These are phyloP conservation scores for Nomada hirtipes DNA, from an alignment of 2,888 invertebrate genomes.

Conservation along the genomic window DNA sequence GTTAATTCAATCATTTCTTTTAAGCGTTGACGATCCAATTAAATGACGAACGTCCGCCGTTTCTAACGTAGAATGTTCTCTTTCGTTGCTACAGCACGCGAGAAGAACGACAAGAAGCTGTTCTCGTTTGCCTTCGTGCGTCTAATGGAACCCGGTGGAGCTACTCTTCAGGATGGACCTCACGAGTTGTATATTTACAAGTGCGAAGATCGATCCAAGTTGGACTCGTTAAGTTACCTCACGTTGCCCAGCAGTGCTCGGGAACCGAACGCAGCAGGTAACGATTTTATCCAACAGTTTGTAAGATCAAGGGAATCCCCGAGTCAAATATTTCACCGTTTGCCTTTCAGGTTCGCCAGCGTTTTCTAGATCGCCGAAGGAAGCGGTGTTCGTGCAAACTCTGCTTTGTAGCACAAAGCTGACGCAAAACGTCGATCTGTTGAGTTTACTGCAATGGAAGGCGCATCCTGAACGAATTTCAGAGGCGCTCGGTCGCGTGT, in stretches of 20 bases:
- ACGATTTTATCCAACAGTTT: neutral
- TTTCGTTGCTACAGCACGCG: slow-evolving; percentile 88
- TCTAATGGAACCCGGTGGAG: slow-evolving; percentile 95
- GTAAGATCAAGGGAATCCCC: neutral
- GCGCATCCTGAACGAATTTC: slow-evolving; percentile 94
- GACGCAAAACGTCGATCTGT: slow-evolving; percentile 96
- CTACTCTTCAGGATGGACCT: slow-evolving; percentile 93
- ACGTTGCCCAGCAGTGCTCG: slow-evolving; percentile 83
- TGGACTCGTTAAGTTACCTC: slow-evolving; percentile 86
- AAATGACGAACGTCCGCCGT: neutral
- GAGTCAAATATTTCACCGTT: neutral
- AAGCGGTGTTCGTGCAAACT: slow-evolving; percentile 92
- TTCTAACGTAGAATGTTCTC: neutral
- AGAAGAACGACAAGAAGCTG: slow-evolving; percentile 95
- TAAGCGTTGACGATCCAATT: neutral
- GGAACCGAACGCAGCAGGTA: slow-evolving; percentile 79
- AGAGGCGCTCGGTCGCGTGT: slow-evolving; percentile 92
- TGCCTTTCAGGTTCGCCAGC: slow-evolving; percentile 72
- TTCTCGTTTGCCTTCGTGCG: slow-evolving; percentile 96
- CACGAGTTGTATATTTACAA: slow-evolving; percentile 97
- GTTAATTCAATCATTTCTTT: slow-evolving; percentile 77
- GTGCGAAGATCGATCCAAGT: slow-evolving; percentile 92
- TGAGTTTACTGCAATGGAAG: slow-evolving; percentile 96
- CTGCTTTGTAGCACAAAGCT: slow-evolving; percentile 97
- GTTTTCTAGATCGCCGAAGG: slow-evolving; percentile 93